Conservation (phyloP, 2,113 vertebrate species). For the Otocyon megalotis region DNA sequence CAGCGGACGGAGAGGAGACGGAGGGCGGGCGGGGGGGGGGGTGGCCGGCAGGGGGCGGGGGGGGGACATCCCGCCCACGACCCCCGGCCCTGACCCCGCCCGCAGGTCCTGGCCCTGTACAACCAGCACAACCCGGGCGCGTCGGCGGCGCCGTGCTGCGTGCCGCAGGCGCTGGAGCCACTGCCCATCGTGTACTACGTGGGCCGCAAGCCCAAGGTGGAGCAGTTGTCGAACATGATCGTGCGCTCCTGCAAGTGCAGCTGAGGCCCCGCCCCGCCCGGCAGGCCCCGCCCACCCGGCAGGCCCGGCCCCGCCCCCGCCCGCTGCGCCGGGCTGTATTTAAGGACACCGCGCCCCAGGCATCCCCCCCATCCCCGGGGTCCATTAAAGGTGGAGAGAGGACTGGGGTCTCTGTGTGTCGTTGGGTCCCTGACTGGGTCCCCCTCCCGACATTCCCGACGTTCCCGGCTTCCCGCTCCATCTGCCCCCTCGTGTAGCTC, state of each 20-base stretch:
- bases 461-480: background rate
- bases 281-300: slow-evolving; percentile 51
- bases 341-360: slow-evolving; percentile 71
- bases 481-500: background rate
- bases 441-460: background rate
- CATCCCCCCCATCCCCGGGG: background rate
- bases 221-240: slow-evolving; percentile 95
- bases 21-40: background rate
- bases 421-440: background rate
- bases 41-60: background rate
- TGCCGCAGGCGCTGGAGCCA: slow-evolving; percentile 91
- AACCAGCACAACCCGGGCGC: slow-evolving; percentile 95
- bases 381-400: slow-evolving; percentile 81
- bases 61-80: no score
- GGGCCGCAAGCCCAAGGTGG: slow-evolving; percentile 93
- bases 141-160: slow-evolving; percentile 95
- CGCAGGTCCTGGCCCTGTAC: slow-evolving; percentile 93
- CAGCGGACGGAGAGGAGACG: background rate
- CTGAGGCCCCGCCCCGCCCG: slow-evolving; percentile 83
- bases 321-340: slow-evolving; percentile 65
- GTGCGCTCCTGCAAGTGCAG: slow-evolving; percentile 95
- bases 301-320: slow-evolving; percentile 50
- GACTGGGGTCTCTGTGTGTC: slow-evolving; percentile 65
- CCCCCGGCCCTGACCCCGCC: background rate
- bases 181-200: slow-evolving; percentile 95